Evolutionary conservation across 1,140 invertebrate species (phyloP).

Genomic region (Sitophilus oryzae): DNA sequence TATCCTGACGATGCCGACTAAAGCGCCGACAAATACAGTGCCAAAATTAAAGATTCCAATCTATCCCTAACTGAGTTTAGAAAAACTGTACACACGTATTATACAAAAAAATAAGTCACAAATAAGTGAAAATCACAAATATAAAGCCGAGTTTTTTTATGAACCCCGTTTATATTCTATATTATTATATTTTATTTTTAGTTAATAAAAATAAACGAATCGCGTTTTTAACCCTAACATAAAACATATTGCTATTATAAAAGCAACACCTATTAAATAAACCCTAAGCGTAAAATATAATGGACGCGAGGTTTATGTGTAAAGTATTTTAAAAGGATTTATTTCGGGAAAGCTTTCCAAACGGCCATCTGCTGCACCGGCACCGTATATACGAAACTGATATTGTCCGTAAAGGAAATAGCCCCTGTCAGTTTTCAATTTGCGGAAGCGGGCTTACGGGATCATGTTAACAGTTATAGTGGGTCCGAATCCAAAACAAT

Average conservation of each 20-base stretch:
- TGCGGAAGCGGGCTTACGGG: neutral
- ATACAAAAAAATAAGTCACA: too few relatives aligned
- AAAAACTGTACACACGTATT: too few relatives aligned
- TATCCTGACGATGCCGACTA: too few relatives aligned
- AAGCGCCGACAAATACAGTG: too few relatives aligned
- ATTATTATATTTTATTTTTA: too few relatives aligned
- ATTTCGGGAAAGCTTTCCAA: neutral
- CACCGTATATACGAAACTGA: neutral
- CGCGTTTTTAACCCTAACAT: too few relatives aligned
- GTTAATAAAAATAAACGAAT: too few relatives aligned
- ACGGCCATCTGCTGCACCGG: neutral
- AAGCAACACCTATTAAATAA: neutral
- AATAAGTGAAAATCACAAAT: too few relatives aligned
- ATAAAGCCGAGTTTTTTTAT: too few relatives aligned
- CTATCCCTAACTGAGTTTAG: too few relatives aligned
- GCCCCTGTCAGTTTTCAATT: neutral
- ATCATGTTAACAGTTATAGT: neutral
- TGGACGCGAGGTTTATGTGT: neutral
- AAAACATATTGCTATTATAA: neutral
- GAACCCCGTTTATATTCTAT: too few relatives aligned
- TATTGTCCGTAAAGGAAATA: conserved; percentile 3
- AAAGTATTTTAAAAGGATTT: neutral
- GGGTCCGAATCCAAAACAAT: neutral
- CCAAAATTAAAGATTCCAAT: too few relatives aligned
- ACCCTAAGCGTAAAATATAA: neutral